These are phyloP conservation scores for Formicarius rufipectus DNA, from an alignment of 2,113 vertebrate genomes.

Conservation along the genomic window DNA sequence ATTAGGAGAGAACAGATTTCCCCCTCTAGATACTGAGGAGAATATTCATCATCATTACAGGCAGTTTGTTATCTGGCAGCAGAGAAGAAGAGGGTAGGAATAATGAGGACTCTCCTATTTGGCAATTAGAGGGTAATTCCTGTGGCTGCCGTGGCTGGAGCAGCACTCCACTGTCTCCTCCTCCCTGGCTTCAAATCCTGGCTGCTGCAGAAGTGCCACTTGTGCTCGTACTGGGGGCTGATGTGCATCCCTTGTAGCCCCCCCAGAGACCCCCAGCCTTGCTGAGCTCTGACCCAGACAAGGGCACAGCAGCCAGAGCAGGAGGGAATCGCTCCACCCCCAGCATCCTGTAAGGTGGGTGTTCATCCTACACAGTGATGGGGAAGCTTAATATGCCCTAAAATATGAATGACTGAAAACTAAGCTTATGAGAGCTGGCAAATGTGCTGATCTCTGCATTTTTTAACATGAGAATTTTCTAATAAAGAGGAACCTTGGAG, in stretches of 20 bases:
- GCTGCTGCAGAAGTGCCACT: background rate
- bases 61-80: background rate
- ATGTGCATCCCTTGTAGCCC: background rate
- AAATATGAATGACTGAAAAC: background rate
- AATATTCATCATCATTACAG: background rate
- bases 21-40: background rate
- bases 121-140: background rate
- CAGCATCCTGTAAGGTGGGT: background rate
- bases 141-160: background rate
- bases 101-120: background rate
- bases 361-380: fast-evolving
- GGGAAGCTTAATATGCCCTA: background rate
- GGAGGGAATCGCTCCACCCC: background rate
- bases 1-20: background rate
- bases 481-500: background rate
- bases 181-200: too few species aligned
- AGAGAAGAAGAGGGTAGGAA: background rate
- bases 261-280: background rate
- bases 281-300: fast-evolving
- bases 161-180: fast-evolving
- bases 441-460: background rate
- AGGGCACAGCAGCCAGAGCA: background rate
- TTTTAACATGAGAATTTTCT: background rate
- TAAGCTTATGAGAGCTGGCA: background rate
- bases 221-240: too few species aligned